A percentile compares a stretch with the other conserved stretches of the same genome.
Evolutionary conservation across 1,140 invertebrate genomes (phyloP).

Genomic region (Protaetia brevitarsis): DNA sequence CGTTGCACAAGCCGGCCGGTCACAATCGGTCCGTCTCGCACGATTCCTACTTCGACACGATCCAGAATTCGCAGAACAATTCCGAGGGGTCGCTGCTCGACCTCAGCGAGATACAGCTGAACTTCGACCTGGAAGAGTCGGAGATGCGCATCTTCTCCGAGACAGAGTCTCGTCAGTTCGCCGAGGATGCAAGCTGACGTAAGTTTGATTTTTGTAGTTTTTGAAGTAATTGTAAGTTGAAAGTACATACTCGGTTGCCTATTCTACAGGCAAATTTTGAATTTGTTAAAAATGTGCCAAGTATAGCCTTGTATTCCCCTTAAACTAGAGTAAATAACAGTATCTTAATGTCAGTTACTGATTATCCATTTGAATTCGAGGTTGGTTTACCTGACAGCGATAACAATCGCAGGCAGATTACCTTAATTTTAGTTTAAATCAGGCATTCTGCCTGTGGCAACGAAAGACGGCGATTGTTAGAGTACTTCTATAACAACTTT

Average conservation of each 20-base stretch:
- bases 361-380: too few species aligned
- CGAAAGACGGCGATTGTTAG: too few species aligned
- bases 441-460: too few species aligned
- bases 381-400: too few species aligned
- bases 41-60: constrained; percentile 86
- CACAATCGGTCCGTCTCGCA: constrained; percentile 76
- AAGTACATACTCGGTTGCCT: neutral
- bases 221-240: neutral
- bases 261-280: too few species aligned
- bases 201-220: neutral
- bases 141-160: constrained; percentile 84
- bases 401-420: too few species aligned
- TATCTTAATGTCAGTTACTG: too few species aligned
- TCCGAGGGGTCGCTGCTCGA: constrained; percentile 57
- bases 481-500: too few species aligned
- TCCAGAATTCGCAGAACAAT: constrained; percentile 53
- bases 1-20: constrained; percentile 51
- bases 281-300: too few species aligned
- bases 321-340: too few species aligned
- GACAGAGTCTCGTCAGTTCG: constrained; percentile 64
- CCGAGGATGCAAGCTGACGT: constrained; percentile 52
- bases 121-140: constrained; percentile 78
- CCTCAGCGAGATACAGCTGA: constrained; percentile 76
- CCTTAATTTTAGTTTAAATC: too few species aligned
- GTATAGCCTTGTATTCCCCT: too few species aligned